phyloP scores from a whole-genome alignment of 2,113 vertebrate genomes.

The Camelus bactrianus region DNA sequence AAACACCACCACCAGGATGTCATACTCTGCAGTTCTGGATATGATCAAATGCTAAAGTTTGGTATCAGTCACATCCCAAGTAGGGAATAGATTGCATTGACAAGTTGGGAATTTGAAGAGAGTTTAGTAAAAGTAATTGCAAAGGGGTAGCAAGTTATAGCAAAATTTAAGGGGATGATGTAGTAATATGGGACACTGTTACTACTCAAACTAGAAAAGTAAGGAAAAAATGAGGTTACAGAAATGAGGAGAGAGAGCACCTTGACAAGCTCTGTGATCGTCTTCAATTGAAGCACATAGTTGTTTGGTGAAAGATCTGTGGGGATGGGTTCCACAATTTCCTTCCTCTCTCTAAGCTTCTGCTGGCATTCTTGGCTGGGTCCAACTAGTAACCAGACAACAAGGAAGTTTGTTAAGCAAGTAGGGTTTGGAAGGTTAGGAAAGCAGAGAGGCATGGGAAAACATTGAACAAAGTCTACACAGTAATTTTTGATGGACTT shows the following conservation, averaged over 20 bases:
- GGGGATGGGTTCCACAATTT: no score
- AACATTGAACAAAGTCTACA: background rate
- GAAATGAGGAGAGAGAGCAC: background rate
- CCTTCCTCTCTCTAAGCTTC: background rate
- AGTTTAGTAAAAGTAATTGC: background rate
- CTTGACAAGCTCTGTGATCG: background rate
- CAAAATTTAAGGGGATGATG: background rate
- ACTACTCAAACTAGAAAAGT: background rate
- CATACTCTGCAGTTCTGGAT: background rate
- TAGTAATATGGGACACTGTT: background rate
- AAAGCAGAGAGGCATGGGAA: background rate
- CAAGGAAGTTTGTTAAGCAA: background rate
- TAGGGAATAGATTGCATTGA: slow-evolving; percentile 3
- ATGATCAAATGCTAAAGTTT: background rate
- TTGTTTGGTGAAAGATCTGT: background rate
- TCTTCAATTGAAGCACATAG: background rate
- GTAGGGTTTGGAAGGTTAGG: background rate
- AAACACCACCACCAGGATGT: background rate
- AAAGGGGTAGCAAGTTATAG: background rate
- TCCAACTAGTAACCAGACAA: background rate
- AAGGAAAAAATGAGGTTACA: background rate
- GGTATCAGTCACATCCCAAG: background rate
- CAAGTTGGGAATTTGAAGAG: slow-evolving; percentile 20
- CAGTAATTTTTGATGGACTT: background rate
- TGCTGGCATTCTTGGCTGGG: background rate